Percentiles rank a stretch among this genome's conserved stretches.
Evolutionary conservation across 1,140 invertebrate genomes (phyloP).

Genomic region (Dendroctonus ponderosae): DNA sequence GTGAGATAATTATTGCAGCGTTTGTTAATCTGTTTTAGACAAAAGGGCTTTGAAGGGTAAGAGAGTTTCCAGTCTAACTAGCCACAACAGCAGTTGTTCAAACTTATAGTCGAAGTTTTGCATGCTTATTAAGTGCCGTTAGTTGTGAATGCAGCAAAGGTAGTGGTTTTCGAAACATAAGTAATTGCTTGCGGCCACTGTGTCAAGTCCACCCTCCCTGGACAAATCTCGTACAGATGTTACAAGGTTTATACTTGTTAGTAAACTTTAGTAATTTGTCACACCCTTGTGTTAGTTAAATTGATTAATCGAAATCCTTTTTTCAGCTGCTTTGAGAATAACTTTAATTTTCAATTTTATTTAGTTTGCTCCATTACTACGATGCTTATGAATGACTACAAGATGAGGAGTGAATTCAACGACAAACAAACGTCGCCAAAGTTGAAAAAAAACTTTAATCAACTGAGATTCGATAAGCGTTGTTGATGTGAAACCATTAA

Average conservation of each 20-base stretch:
- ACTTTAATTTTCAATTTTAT: background rate
- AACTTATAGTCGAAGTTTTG: conserved; percentile 21
- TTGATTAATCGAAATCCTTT: conserved; percentile 33
- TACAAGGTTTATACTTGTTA: conserved; percentile 40
- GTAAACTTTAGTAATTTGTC: conserved; percentile 40
- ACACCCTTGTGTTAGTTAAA: conserved; percentile 33
- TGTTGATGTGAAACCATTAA: no score
- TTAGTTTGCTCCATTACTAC: background rate
- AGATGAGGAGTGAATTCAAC: no score
- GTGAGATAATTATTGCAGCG: background rate
- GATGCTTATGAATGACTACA: no score
- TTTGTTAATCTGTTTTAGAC: background rate
- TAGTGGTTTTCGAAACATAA: conserved; percentile 30
- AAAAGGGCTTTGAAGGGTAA: background rate
- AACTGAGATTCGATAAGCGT: no score
- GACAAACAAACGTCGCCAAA: no score
- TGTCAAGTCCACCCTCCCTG: conserved; percentile 31
- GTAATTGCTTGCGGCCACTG: conserved; percentile 27
- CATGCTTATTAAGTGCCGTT: conserved; percentile 25
- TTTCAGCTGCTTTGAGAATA: background rate
- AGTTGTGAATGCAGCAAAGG: conserved; percentile 27
- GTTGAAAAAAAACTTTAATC: no score
- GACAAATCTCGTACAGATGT: conserved; percentile 41
- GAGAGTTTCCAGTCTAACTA: background rate
- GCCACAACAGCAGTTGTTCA: conserved; percentile 8